A percentile compares a stretch with the other conserved stretches of the same genome.
Evolutionary conservation across 2,113 vertebrate genomes (phyloP).

Genomic region (Romanogobio albipinnatus): DNA sequence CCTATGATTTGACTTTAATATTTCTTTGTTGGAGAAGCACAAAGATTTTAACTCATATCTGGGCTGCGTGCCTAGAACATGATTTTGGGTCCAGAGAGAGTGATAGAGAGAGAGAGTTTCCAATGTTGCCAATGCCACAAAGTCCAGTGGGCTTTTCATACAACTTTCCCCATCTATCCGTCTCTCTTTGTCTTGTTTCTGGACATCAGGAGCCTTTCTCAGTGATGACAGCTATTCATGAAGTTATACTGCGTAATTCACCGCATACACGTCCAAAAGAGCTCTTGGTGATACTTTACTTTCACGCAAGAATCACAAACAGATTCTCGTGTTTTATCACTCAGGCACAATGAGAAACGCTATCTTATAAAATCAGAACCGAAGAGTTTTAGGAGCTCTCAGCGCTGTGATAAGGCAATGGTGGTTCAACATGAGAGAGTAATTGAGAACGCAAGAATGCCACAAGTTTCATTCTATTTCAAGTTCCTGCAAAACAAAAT

Average conservation of each 20-base stretch:
- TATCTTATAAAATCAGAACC: not conserved
- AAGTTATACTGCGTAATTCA: not conserved
- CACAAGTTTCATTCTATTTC: constrained; percentile 46
- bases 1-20: constrained; percentile 44
- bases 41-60: constrained; percentile 45
- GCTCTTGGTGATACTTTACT: not conserved
- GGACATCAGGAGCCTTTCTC: not conserved
- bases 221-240: constrained; percentile 34
- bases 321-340: not conserved
- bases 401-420: not conserved
- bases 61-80: constrained; percentile 30
- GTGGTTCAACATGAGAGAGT: constrained; percentile 11
- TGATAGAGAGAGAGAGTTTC: constrained; percentile 18
- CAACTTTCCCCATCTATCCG: constrained; percentile 1
- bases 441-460: constrained; percentile 40
- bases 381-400: not conserved
- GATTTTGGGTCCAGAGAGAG: constrained; percentile 28
- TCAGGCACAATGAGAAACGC: not conserved
- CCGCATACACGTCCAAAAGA: not conserved
- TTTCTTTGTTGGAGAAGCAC: constrained; percentile 41
- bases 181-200: constrained; percentile 8
- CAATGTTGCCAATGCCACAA: constrained; percentile 6
- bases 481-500: constrained; percentile 51
- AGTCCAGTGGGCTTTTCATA: constrained; percentile 24
- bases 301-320: constrained; percentile 4